A percentile compares a stretch with the other conserved stretches of the same genome.
These are phyloP conservation scores for Ryuthela nishihirai DNA, from an alignment of 2,888 invertebrate species.

Conservation along the genomic window DNA sequence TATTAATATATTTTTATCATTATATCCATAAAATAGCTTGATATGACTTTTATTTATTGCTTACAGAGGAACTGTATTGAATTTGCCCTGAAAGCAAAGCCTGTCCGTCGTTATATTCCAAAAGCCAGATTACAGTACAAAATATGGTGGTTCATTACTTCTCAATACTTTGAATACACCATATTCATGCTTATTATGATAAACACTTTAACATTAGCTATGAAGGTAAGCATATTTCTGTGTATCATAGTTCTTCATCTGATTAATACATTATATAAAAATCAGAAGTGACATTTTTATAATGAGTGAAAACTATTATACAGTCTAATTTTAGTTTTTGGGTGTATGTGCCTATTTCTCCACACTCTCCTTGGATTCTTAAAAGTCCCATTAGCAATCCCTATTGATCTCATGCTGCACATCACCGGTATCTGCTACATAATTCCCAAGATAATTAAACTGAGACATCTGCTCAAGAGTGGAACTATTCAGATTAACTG, in stretches of 20 bases:
- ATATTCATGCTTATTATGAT: conserved; percentile 97
- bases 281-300: too few relatives aligned
- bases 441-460: too few relatives aligned
- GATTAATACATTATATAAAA: too few relatives aligned
- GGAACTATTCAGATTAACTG: too few relatives aligned
- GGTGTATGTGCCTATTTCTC: too few relatives aligned
- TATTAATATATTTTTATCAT: background rate
- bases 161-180: conserved; percentile 96
- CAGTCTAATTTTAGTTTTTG: too few relatives aligned
- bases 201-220: conserved; percentile 94
- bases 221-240: conserved; percentile 60
- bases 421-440: too few relatives aligned
- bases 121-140: conserved; percentile 65
- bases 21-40: background rate
- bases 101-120: conserved; percentile 83
- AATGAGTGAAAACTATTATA: too few relatives aligned
- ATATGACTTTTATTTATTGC: conserved; percentile 22
- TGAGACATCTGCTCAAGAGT: too few relatives aligned
- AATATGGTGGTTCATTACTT: conserved; percentile 99
- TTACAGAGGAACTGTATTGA: conserved; percentile 86
- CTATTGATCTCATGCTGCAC: too few relatives aligned
- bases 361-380: too few relatives aligned
- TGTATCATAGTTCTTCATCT: background rate
- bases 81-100: conserved; percentile 70
- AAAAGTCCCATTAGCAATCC: too few relatives aligned